Evolutionary conservation across 2,797 vertebrate species (phyloP), one percentile per base, ranked within the genome.

Genomic region (Poecilia picta): DNA sequence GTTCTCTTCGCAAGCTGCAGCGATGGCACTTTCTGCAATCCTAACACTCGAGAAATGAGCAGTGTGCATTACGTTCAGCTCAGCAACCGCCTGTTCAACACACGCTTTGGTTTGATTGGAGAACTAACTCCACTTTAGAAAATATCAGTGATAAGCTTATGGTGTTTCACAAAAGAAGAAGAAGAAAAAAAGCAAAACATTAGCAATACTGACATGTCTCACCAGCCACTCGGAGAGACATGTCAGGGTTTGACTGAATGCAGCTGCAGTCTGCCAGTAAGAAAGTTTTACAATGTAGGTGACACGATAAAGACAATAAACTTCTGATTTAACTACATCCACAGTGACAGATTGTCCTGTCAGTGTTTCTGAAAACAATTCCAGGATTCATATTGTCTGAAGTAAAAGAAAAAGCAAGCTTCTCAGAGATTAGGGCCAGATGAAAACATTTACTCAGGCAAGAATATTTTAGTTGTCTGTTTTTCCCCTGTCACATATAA

Each of bases 1-100:
- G 93, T 92, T 94, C 84, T 83, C 86, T 77, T 87, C 46, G 72
- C 72, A 81, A 79, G 76, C 86, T 46, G 76, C 85, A 87, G 86
- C 87, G 91, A 92, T 91, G 90, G 77, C 59, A 83, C 86, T 83
- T 87, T 76, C 85, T 83, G 87, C 81, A 81, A 87, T 82, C 89
- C 64, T 47, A 87, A 82, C 75, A 79, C 85, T 82, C 78, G 70
- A 83, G 66, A 88, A 64, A 33, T 45, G 5, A 77, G 5, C 73
- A 79, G 76, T 74, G 72, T 72, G 51, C 43, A 47, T 25, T 78
- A 72, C 18, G 23, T 33, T 78, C n/a, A 55, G 73, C 80, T 82
- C 39, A 51, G 53, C n/a, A n/a, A 36, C 57, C 47, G 25, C 80
- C 74, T 71, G 53, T 71, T 74, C 43, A 46, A 20, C 28, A 45